Evolutionary conservation across 2,797 vertebrate genomes (phyloP).

Genomic region (Protonibea diacanthus): DNA sequence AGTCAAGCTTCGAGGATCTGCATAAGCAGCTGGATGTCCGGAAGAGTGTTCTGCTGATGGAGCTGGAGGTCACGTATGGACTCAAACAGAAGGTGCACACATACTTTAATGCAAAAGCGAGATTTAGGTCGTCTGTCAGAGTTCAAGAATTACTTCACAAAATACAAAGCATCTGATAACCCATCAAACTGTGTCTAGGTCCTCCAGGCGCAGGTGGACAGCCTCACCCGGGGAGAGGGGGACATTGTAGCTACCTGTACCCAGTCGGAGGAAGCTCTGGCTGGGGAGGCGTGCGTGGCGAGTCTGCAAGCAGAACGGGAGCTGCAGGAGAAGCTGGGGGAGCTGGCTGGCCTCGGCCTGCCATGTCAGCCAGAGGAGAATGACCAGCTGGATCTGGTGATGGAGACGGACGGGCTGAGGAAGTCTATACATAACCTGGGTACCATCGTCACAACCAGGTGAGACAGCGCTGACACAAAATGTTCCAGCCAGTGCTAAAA

Average conservation of each 20-base stretch:
- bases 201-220: conserved; percentile 94
- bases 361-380: conserved; percentile 94
- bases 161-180: background rate
- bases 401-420: conserved; percentile 95
- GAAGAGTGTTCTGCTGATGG: conserved; percentile 98
- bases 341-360: conserved; percentile 87
- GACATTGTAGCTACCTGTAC: conserved; percentile 89
- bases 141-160: background rate
- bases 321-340: conserved; percentile 89
- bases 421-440: conserved; percentile 98
- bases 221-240: conserved; percentile 90
- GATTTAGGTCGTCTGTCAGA: background rate
- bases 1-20: conserved; percentile 94
- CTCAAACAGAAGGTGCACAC: conserved; percentile 95
- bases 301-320: conserved; percentile 90
- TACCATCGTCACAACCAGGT: conserved; percentile 93
- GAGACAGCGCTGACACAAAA: background rate
- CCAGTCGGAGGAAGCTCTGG: conserved; percentile 90
- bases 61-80: conserved; percentile 96
- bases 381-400: conserved; percentile 93
- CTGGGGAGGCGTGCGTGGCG: conserved; percentile 88
- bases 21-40: conserved; percentile 97
- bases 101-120: background rate
- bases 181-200: conserved; percentile 82
- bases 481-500: accelerated